Conservation (phyloP, 2,888 invertebrate genomes). For the Catocala sponsa region DNA sequence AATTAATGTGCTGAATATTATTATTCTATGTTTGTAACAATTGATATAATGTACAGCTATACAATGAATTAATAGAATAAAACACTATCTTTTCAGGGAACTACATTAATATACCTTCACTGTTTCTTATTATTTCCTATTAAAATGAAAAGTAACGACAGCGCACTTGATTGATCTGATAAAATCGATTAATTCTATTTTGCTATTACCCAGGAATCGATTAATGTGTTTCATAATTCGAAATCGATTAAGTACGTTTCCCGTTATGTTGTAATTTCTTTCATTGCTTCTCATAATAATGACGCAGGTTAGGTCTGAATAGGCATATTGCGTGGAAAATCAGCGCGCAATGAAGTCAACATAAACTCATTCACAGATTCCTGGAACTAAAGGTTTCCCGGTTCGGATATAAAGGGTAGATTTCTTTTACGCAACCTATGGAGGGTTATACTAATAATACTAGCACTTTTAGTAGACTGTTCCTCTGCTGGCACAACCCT, state of each 20-base stretch:
- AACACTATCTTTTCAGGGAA: too few species aligned
- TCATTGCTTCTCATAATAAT: constrained; percentile 31
- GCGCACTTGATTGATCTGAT: constrained; percentile 2
- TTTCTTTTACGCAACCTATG: constrained; percentile 20
- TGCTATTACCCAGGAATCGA: constrained; percentile 8
- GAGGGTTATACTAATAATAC: too few species aligned
- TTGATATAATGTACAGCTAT: too few species aligned
- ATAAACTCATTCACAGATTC: constrained; percentile 44
- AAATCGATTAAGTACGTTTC: constrained; percentile 45
- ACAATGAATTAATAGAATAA: too few species aligned
- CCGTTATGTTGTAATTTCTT: constrained; percentile 43
- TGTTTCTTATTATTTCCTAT: neutral
- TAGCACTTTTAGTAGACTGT: too few species aligned
- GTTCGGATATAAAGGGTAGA: constrained; percentile 4
- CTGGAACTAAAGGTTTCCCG: constrained; percentile 49
- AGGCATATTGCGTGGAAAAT: constrained; percentile 43
- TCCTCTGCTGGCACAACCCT: too few species aligned
- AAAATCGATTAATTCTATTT: constrained; percentile 7
- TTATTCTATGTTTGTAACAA: too few species aligned
- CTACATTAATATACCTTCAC: too few species aligned
- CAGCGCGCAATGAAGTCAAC: constrained; percentile 17
- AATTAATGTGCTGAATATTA: too few species aligned
- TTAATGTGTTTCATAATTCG: constrained; percentile 10
- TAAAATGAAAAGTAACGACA: too few species aligned
- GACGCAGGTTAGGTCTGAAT: constrained; percentile 29